A percentile compares a stretch with the other conserved stretches of the same genome.
phyloP scores from a whole-genome alignment of 2,113 vertebrate genomes.

The Anhinga rufa region DNA sequence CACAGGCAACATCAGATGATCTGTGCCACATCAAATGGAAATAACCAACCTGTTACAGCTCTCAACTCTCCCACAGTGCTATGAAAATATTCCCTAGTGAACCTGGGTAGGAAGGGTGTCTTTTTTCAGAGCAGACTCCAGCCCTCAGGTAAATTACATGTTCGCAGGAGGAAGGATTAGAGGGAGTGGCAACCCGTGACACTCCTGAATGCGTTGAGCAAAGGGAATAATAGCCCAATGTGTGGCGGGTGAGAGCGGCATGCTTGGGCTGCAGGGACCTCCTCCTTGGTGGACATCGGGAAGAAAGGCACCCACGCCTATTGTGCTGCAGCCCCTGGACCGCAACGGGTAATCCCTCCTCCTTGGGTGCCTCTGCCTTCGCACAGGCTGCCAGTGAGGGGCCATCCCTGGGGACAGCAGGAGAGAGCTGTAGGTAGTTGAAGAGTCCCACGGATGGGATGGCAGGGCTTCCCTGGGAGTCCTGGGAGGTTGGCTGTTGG shows the following conservation, averaged over 20 bases:
- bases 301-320: background rate
- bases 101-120: background rate
- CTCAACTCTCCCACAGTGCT: rapidly evolving
- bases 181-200: background rate
- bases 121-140: background rate
- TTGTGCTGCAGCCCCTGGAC: background rate
- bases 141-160: background rate
- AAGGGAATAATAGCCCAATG: background rate
- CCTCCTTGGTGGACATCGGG: background rate
- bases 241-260: rapidly evolving
- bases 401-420: background rate
- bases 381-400: background rate
- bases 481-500: background rate
- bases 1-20: rapidly evolving
- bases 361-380: background rate
- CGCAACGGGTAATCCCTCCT: background rate
- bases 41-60: background rate
- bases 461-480: rapidly evolving
- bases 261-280: background rate
- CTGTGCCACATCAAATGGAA: background rate
- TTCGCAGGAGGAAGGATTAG: background rate
- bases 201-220: background rate
- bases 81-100: rapidly evolving
- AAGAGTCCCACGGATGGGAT: rapidly evolving
- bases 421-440: background rate